Base-by-base conservation (phyloP, 2,113 vertebrate species). In the Gasterosteus aculeatus region DNA sequence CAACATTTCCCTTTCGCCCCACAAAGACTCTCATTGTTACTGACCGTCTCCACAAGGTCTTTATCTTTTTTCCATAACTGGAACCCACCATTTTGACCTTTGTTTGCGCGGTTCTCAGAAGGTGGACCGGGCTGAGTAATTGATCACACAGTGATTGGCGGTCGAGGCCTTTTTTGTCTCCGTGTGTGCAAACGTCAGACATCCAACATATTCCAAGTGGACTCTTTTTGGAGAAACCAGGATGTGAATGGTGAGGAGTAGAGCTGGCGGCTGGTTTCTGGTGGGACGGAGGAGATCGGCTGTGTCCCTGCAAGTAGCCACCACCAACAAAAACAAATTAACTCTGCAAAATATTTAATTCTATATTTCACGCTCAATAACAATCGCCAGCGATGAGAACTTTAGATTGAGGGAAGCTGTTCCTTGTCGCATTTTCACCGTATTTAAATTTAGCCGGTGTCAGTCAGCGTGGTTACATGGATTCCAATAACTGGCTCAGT, bases 401-500 rank as follows among this genome's bases (percentile, higher is more conserved):
- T 90, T 56, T 66, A 59, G 53, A 77, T 77, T 63, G 66, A 79
- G 81, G 66, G 46, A 69, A 83, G 75, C 39, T 68, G 64, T 58
- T 65, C 65, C 70, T 63, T 56, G 22, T 72, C 31, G 47, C 33
- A 51, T 87, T 85, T 82, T 73, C 62, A 75, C 74, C 81, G 72
- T 38, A 88, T 92, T 85, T 93, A 93, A 92, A 93, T 93, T 88
- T 92, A 92, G 89, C 87, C 38, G 59, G 71, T 89, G 90, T 89
- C 90, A 82, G 81, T 91, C 22, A 26, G 22, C 22, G 22, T 26
- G 22, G 22, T 26, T 26, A 1, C 22, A 26, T 26, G 22, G 22
- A 26, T 1, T 1, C 22, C 22, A 26, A 26, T 26, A 26, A 26
- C 22, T 26, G 22, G 22, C 22, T 26, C 22, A 26, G 22, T 26